Conservation (phyloP, 2,113 vertebrate genomes). For the Progne subis region DNA sequence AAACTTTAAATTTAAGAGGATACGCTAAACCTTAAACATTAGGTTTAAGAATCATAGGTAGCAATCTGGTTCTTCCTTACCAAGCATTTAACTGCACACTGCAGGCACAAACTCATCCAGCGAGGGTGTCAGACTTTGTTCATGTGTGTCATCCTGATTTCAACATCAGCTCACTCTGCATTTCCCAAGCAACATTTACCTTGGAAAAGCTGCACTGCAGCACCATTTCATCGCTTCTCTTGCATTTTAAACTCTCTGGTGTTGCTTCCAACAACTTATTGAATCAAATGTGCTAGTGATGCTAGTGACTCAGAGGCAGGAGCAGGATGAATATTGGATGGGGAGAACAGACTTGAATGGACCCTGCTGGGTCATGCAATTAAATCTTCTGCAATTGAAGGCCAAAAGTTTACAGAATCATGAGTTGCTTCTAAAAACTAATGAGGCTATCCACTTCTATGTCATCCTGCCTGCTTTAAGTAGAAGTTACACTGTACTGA, state of each 20-base stretch:
- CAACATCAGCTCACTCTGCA: slow-evolving; percentile 11
- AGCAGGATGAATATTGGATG: not conserved
- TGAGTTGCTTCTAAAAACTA: not conserved
- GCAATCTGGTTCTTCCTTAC: not conserved
- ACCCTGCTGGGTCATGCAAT: not conserved
- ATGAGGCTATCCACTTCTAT: not conserved
- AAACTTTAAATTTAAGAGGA: not conserved
- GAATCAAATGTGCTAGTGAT: not conserved
- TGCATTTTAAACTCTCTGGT: not conserved
- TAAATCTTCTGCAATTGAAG: not conserved
- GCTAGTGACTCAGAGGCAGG: not conserved
- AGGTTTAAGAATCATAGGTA: not conserved
- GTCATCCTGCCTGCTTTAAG: not conserved
- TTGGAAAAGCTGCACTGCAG: not conserved
- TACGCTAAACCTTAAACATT: not conserved
- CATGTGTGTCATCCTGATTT: slow-evolving; percentile 1
- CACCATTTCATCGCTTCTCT: not conserved
- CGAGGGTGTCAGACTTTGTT: slow-evolving; percentile 48
- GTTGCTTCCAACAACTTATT: not conserved
- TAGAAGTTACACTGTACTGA: not conserved
- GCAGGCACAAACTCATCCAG: not conserved
- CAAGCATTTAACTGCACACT: not conserved
- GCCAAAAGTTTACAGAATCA: not conserved
- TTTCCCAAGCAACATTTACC: slow-evolving; percentile 6
- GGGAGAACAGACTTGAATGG: not conserved